Evolutionary conservation across 2,113 vertebrate species (phyloP), one percentile per base, ranked within the genome.

Genomic region (Pterocles orientalis): DNA sequence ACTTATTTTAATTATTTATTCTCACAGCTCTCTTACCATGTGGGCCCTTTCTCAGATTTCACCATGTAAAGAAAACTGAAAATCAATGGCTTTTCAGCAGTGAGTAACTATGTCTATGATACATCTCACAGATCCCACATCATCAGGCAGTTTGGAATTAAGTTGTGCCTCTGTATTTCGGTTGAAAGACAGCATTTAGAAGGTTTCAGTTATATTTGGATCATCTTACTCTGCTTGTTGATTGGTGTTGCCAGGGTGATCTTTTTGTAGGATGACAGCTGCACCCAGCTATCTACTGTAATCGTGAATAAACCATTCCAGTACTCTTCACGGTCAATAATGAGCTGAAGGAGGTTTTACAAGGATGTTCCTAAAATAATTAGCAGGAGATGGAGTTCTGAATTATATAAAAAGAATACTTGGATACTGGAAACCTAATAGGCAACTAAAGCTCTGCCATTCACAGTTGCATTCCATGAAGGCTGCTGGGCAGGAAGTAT

Each of bases 251-350:
- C 90, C 80, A 79, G 80, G 83, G 92, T 80, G 53, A 92, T 87
- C 91, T 96, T 96, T 97, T 94, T 95, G 90, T 86, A 86, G 96
- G 76, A 57, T 90, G 90, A 96, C 93, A 96, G 95, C 94, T 96
- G 96, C 94, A 86, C 43, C 25, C 92, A 86, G 94, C 85, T 78
- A 90, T 80, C 85, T 39, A 28, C 88, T 86, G 61, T 61, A 89
- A 96, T 92, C 15, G 71, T 47, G 50, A 94, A 94, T 89, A 92
- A 95, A 94, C 88, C 4, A 14, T 84, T 87, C 78, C 89, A 85
- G 34, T 29, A 36, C 58, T 77, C 86, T 76, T 94, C 82, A 66
- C 77, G 94, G 94, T 94, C 69, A 91, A 36, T 86, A 90, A 81
- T 82, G 69, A 91, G 57, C 69, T 86, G 72, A 87, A 91, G 57